Base-by-base conservation (phyloP, 2,888 invertebrate species). In the Pristionchus exspectatus region DNA sequence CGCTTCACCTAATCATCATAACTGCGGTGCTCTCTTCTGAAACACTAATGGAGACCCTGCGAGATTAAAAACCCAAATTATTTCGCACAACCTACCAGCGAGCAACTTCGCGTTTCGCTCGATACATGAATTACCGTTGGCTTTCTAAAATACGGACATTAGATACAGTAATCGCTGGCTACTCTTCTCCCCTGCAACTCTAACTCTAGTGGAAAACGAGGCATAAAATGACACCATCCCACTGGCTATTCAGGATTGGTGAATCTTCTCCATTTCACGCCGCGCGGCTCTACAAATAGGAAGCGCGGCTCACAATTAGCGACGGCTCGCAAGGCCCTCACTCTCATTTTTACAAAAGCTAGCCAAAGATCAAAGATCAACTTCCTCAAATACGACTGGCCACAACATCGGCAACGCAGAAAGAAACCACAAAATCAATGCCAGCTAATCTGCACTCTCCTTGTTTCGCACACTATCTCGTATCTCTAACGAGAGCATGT, bases 191-290 rank as follows among this genome's bases (percentile, higher is more conserved):
- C n/a, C n/a, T 63, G 63, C 63, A 63, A 63, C 63, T 63, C 24
- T 63, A n/a, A 21, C 10, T 3, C 63, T 21, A n/a, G 21, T 14
- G 59, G 59, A 59, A 59, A 59, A 59, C 59, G 59, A 59, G 59
- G n/a, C 63, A 63, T 30, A 38, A 74, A 38, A 38, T 74, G 74
- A 74, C 74, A 74, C 74, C 18, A 69, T 69, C 69, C 69, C 69
- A 69, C 30, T 69, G 69, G 27, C 69, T 30, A 69, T 69, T 69
- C 30, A 30, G n/a, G 3, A 30, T 33, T 14, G 33, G 18, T 4
- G 33, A 33, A 72, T 30, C 33, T 16, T 74, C 74, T 74, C 74
- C 38, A 74, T 21, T 74, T 74, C 74, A 9, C 18, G n/a, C 30
- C 1, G 63, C 63, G 63, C n/a, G 59, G 21, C 27, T 69, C 74